Percentiles rank a stretch among this genome's conserved stretches.
phyloP scores from a whole-genome alignment of 2,888 invertebrate species.

The Drosophila phalerata region DNA sequence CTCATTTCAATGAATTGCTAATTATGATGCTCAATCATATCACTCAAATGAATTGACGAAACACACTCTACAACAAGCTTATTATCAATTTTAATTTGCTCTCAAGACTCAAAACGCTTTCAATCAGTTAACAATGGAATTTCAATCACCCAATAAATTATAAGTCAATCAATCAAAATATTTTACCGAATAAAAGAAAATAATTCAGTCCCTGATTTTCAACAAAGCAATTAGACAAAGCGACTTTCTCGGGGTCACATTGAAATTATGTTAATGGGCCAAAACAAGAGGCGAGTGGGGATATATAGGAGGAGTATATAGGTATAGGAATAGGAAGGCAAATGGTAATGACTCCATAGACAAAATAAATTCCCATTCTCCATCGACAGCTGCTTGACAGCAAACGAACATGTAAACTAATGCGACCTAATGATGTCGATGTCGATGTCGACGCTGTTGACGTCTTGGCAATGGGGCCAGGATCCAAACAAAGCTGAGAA shows the following conservation, averaged over 20 bases:
- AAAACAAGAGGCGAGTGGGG: neutral
- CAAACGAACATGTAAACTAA: constrained; percentile 67
- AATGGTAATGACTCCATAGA: constrained; percentile 15
- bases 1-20: constrained; percentile 2
- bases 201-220: constrained; percentile 14
- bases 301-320: neutral
- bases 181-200: neutral
- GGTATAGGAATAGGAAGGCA: neutral
- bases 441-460: constrained; percentile 25
- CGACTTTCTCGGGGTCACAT: constrained; percentile 30
- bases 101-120: constrained; percentile 8
- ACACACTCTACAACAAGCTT: neutral
- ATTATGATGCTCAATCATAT: constrained; percentile 12
- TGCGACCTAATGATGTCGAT: constrained; percentile 61
- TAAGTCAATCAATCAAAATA: constrained; percentile 45
- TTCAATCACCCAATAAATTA: constrained; percentile 48
- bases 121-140: constrained; percentile 20
- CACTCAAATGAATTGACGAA: neutral
- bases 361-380: constrained; percentile 19
- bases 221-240: constrained; percentile 53
- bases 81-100: constrained; percentile 11
- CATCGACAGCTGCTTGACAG: constrained; percentile 50
- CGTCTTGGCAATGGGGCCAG: constrained; percentile 36
- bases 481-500: constrained; percentile 25
- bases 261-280: constrained; percentile 52